These are phyloP conservation scores for Ophiothrix spiculata DNA, from an alignment of 35 echinoderm and acorn worm species.

Conservation along the genomic window DNA sequence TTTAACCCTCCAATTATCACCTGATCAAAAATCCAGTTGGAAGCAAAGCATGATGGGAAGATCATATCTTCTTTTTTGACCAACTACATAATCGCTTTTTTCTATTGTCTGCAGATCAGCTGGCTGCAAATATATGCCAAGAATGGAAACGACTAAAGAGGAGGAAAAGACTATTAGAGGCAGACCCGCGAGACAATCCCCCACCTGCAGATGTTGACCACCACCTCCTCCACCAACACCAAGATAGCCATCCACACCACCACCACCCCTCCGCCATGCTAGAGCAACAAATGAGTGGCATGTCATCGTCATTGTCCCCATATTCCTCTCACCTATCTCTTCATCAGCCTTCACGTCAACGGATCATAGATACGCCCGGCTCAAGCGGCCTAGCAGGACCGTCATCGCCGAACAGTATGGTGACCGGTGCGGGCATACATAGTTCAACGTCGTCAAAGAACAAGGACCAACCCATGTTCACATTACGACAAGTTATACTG, in stretches of 20 bases:
- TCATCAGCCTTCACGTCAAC: constrained; percentile 38
- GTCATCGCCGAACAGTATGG: neutral
- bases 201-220: constrained; percentile 8
- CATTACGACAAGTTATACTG: constrained; percentile 83
- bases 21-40: too few relatives aligned
- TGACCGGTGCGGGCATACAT: neutral
- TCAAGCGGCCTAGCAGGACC: neutral
- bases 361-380: neutral
- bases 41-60: too few relatives aligned
- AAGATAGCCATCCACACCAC: too few relatives aligned
- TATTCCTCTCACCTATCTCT: constrained; percentile 26
- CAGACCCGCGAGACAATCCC: constrained; percentile 26
- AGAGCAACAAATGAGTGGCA: neutral
- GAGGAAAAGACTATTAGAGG: constrained; percentile 64
- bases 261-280: neutral
- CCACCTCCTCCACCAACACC: constrained; percentile 13
- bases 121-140: constrained; percentile 83
- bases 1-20: too few relatives aligned
- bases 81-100: too few relatives aligned
- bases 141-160: constrained; percentile 89
- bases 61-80: too few relatives aligned
- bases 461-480: constrained; percentile 95
- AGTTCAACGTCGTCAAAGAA: neutral
- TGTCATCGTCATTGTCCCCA: neutral
- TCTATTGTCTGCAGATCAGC: constrained; percentile 72